Percentiles rank a stretch among this genome's conserved stretches.
These are phyloP conservation scores for Otocyon megalotis DNA, from an alignment of 2,113 vertebrate species.

Conservation along the genomic window DNA sequence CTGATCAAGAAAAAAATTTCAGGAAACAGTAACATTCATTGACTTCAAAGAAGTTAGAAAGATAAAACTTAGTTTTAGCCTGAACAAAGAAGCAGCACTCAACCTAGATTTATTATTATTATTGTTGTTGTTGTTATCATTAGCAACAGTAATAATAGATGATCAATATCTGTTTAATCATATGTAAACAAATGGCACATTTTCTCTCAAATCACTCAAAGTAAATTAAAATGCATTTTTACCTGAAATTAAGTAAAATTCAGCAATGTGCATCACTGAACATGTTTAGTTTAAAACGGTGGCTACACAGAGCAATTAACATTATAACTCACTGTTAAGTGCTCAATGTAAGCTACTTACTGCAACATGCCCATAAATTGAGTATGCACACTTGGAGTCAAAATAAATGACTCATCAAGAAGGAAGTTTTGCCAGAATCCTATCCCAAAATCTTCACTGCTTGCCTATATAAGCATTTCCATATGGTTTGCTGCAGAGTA, in stretches of 20 bases:
- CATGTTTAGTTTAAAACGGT: conserved; percentile 28
- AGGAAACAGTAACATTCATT: background rate
- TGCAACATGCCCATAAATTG: background rate
- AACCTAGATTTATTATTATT: background rate
- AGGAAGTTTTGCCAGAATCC: background rate
- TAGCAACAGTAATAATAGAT: background rate
- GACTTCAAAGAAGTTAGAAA: background rate
- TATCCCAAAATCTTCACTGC: background rate
- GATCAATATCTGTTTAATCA: background rate
- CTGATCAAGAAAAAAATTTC: conserved; percentile 46
- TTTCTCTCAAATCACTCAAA: conserved; percentile 32
- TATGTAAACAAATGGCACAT: background rate
- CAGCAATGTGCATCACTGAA: background rate
- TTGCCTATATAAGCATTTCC: background rate
- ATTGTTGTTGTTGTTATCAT: background rate
- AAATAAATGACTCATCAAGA: conserved; percentile 9
- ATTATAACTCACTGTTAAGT: background rate
- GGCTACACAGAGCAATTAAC: background rate
- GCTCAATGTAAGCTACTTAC: background rate
- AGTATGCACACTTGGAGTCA: background rate
- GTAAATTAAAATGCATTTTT: conserved; percentile 29
- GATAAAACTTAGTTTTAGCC: background rate
- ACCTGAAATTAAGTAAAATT: conserved; percentile 52
- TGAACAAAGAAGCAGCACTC: conserved; percentile 9
- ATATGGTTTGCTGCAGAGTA: background rate